A percentile compares a stretch with the other conserved stretches of the same genome.
These are phyloP conservation scores for Leucania comma DNA, from an alignment of 2,888 invertebrate genomes.

Conservation along the genomic window DNA sequence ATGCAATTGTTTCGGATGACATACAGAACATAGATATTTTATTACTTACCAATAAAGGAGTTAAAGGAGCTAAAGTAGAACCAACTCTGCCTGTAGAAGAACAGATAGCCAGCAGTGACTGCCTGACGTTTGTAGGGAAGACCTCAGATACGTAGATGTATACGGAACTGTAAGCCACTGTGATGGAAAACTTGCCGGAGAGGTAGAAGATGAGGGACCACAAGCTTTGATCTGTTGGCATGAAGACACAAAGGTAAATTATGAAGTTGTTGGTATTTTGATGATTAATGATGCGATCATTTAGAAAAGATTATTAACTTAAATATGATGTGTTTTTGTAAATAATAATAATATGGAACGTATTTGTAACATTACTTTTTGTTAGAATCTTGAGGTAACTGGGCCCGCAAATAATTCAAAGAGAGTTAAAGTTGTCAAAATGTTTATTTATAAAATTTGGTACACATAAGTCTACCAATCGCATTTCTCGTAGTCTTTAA, in stretches of 20 bases:
- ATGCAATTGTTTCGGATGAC: not conserved
- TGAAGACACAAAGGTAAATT: not conserved
- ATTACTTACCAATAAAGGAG: slow-evolving; percentile 91
- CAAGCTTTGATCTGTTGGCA: slow-evolving; percentile 79
- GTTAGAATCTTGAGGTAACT: too few species aligned
- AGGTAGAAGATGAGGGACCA: slow-evolving; percentile 90
- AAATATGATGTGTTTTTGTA: too few species aligned
- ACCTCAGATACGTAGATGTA: slow-evolving; percentile 93
- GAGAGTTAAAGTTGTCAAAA: not conserved
- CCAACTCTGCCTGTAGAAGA: slow-evolving; percentile 92
- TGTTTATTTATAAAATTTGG: too few species aligned
- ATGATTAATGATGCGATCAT: too few species aligned
- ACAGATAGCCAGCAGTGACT: slow-evolving; percentile 92
- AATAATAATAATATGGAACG: too few species aligned
- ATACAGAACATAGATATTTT: not conserved
- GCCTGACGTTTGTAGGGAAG: slow-evolving; percentile 92
- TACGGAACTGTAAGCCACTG: slow-evolving; percentile 92
- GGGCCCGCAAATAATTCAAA: not conserved
- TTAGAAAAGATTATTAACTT: too few species aligned
- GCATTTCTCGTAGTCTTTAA: too few species aligned
- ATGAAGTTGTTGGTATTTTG: too few species aligned
- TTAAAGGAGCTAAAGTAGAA: slow-evolving; percentile 92
- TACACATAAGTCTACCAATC: too few species aligned
- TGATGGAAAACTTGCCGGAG: slow-evolving; percentile 92
- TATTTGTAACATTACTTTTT: too few species aligned